Conservation (phyloP, 2,888 invertebrate genomes). For the Amphipyra berbera region DNA sequence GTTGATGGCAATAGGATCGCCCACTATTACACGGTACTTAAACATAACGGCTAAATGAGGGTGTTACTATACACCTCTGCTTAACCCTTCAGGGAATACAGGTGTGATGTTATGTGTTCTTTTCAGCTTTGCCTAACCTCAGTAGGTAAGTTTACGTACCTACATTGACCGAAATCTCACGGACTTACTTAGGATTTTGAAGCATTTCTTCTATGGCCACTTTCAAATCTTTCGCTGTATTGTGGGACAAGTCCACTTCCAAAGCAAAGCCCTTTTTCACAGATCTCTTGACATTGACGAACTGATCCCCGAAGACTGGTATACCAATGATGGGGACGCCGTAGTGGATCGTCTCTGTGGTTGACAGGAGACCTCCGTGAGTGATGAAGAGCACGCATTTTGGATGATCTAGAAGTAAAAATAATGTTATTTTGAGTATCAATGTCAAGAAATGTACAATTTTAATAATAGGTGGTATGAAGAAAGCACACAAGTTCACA, state of each 20-base stretch:
- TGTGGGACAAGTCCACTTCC: slow-evolving; percentile 63
- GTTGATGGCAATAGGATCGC: too few relatives aligned
- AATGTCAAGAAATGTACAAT: neutral
- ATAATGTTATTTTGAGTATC: neutral
- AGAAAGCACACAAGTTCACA: neutral
- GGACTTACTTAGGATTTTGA: slow-evolving; percentile 64
- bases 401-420: slow-evolving; percentile 72
- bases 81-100: too few relatives aligned
- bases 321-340: slow-evolving; percentile 77
- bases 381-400: slow-evolving; percentile 79
- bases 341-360: slow-evolving; percentile 72
- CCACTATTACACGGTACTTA: too few relatives aligned
- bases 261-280: slow-evolving; percentile 69
- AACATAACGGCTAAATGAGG: too few relatives aligned
- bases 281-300: slow-evolving; percentile 69
- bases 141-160: too few relatives aligned
- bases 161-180: too few relatives aligned
- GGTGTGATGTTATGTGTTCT: too few relatives aligned
- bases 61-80: too few relatives aligned
- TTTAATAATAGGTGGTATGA: neutral
- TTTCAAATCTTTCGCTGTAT: slow-evolving; percentile 59
- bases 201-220: slow-evolving; percentile 67
- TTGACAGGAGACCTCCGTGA: slow-evolving; percentile 79
- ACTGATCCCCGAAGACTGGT: slow-evolving; percentile 78
- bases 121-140: too few relatives aligned